Percentiles rank a stretch among this genome's conserved stretches.
phyloP scores from a whole-genome alignment of 2,797 vertebrate genomes.

The Microctenopoma steveboyesi region DNA sequence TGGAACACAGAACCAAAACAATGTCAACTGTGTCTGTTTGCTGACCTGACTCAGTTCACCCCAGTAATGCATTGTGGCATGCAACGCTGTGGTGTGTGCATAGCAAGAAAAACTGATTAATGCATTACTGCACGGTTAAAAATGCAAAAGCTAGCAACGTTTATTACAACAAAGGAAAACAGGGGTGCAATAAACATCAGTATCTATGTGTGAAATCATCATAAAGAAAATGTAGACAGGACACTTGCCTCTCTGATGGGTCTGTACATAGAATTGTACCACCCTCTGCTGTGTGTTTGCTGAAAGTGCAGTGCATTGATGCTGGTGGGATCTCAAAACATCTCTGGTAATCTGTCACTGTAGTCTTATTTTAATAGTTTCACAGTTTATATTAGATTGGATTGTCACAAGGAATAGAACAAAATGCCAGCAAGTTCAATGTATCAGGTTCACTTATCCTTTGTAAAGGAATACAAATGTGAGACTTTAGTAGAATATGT shows the following conservation, averaged over 20 bases:
- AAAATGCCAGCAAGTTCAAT: too few species aligned
- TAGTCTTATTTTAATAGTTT: neutral
- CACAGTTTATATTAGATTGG: too few species aligned
- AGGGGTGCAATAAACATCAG: too few species aligned
- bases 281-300: slow-evolving; percentile 61
- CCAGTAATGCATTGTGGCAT: too few species aligned
- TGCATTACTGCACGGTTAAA: too few species aligned
- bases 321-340: neutral
- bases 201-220: neutral
- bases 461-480: too few species aligned
- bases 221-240: neutral
- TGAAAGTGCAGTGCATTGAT: slow-evolving; percentile 16
- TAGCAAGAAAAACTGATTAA: neutral
- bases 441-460: too few species aligned
- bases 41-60: neutral
- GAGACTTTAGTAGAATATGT: too few species aligned
- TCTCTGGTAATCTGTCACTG: too few species aligned
- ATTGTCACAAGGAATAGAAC: neutral
- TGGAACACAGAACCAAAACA: neutral
- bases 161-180: neutral
- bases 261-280: slow-evolving; percentile 13
- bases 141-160: neutral
- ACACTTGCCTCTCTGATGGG: neutral
- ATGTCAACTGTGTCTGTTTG: neutral
- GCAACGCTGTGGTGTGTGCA: neutral